Percentiles rank a stretch among this genome's conserved stretches.
phyloP scores from a whole-genome alignment of 2,888 invertebrate species.

The Caenorhabditis sulstoni region DNA sequence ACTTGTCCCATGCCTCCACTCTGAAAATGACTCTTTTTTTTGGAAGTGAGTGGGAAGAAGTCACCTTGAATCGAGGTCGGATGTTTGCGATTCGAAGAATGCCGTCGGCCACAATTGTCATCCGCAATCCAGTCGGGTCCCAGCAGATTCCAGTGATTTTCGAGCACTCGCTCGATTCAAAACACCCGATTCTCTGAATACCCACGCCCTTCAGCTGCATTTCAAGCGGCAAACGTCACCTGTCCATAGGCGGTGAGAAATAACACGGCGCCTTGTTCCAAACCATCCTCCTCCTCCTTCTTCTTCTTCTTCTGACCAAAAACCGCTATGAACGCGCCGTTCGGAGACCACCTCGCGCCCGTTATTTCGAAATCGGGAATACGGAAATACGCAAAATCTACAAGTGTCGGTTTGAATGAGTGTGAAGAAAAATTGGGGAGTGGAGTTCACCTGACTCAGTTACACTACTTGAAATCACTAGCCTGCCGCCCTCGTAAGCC shows the following conservation, averaged over 20 bases:
- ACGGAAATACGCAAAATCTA: slow-evolving; percentile 89
- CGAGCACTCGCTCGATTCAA: slow-evolving; percentile 91
- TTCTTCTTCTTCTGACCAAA: slow-evolving; percentile 86
- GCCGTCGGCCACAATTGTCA: slow-evolving; percentile 95
- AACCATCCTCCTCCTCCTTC: slow-evolving; percentile 83
- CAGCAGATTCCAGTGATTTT: slow-evolving; percentile 89
- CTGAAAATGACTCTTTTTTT: slow-evolving; percentile 70
- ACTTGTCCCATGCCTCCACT: slow-evolving; percentile 96
- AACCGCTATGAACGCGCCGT: slow-evolving; percentile 89
- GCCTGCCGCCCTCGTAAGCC: slow-evolving; percentile 90
- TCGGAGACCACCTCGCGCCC: slow-evolving; percentile 93
- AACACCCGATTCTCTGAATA: slow-evolving; percentile 83
- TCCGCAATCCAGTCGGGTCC: slow-evolving; percentile 94
- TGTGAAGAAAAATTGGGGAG: too few species aligned
- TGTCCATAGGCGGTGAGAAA: slow-evolving; percentile 93
- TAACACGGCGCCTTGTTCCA: slow-evolving; percentile 87
- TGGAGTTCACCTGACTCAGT: slow-evolving; percentile 86
- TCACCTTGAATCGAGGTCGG: slow-evolving; percentile 90
- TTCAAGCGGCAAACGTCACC: slow-evolving; percentile 82
- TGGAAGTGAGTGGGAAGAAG: background rate
- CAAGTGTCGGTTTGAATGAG: too few species aligned
- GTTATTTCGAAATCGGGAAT: slow-evolving; percentile 87
- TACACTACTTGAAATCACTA: slow-evolving; percentile 92
- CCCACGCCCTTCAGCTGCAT: too few species aligned
- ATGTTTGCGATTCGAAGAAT: slow-evolving; percentile 97